Conservation (phyloP, 2,797 vertebrate species). For the Argentina silus region DNA sequence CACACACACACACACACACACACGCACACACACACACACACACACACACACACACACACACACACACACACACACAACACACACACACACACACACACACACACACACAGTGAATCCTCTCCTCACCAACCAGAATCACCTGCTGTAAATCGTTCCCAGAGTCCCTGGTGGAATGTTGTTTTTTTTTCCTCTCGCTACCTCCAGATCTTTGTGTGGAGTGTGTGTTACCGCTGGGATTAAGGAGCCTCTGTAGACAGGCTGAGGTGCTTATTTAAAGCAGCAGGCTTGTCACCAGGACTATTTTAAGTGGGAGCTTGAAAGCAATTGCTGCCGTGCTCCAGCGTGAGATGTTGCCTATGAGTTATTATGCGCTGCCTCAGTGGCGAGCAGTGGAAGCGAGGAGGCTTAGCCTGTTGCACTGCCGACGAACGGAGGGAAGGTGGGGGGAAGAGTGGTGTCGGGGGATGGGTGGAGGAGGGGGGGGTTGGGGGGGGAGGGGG, state of each 20-base stretch:
- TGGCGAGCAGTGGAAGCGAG: conserved; percentile 61
- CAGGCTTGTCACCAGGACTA: conserved; percentile 77
- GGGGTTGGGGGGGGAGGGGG: neutral
- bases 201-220: too few relatives aligned
- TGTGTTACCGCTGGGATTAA: conserved; percentile 72
- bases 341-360: conserved; percentile 68
- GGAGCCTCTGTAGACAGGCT: conserved; percentile 77
- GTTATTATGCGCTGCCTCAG: conserved; percentile 75
- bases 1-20: too few relatives aligned
- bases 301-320: conserved; percentile 80
- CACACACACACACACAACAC: too few relatives aligned
- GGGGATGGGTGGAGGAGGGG: neutral
- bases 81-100: too few relatives aligned
- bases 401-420: conserved; percentile 70
- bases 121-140: conserved; percentile 62
- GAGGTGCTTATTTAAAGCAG: conserved; percentile 80
- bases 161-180: conserved; percentile 60
- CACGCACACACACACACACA: too few relatives aligned
- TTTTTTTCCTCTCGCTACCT: neutral
- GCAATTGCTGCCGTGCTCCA: conserved; percentile 70
- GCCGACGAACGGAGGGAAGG: conserved; percentile 51
- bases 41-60: too few relatives aligned
- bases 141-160: conserved; percentile 72
- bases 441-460: neutral
- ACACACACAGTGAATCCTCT: neutral